Evolutionary conservation across 2,113 vertebrate genomes (phyloP), one percentile per base, ranked within the genome.

Genomic region (Ovis canadensis): DNA sequence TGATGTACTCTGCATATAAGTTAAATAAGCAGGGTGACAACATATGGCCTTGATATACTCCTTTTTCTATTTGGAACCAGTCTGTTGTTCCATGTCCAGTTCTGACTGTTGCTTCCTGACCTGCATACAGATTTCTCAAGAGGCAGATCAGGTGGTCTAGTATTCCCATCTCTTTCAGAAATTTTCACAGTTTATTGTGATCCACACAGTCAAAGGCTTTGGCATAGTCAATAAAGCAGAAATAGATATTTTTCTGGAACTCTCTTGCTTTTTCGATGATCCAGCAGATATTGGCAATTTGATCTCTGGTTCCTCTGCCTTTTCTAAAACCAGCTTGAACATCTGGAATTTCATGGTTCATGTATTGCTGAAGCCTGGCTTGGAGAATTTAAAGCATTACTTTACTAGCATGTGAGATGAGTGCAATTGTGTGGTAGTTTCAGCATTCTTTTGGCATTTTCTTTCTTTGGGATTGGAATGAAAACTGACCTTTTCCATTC

Each of bases 11-110:
- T 11, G 9, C 8, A 5, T 21, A 11, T 0, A 36, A 71, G n/a
- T n/a, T 71, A 71, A 36, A 71, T 71, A 71, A 71, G 17, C 33
- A 36, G 64, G n/a, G 2, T 36, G n/a, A 21, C n/a, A 36, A 36
- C 36, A 71, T 71, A 36, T 0, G 0, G n/a, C 17, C 33, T 36
- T 36, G 64, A 71, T 0, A 0, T 11, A 36, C n/a, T 71, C n/a
- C 64, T 71, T 71, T 36, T 36, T 1, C 17, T 71, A 36, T 36
- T 67, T 67, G 64, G 17, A 71, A 21, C 17, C n/a, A 71, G 64
- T 36, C 64, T 71, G 33, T 36, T 36, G 64, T 21, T 10, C 17
- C n/a, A 71, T 36, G 33, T 36, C 64, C 17, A 67, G 17, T 67
- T 67, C 33, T 36, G 0, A 36, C 62, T 5, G 64, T 36, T 36